Evolutionary conservation across 1,140 invertebrate species (phyloP).

Genomic region (Gryllus bimaculatus): DNA sequence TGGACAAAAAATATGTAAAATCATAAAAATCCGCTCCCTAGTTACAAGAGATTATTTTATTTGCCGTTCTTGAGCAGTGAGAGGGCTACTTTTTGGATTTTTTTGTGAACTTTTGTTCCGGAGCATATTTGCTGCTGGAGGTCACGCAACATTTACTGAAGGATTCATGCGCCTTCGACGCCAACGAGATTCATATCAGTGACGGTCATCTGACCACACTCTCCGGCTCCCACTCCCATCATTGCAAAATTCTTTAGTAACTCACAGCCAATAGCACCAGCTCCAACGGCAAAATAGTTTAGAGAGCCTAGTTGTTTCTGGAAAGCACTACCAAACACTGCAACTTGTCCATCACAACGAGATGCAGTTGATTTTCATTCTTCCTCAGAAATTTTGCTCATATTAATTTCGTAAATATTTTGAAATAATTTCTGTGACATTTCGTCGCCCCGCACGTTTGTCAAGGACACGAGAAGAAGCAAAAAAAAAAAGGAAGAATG

Average conservation of each 20-base stretch:
- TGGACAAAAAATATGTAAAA: no score
- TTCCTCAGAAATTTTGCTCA: constrained; percentile 52
- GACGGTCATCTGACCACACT: constrained; percentile 65
- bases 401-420: constrained; percentile 24
- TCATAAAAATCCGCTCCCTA: no score
- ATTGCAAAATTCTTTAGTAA: constrained; percentile 97
- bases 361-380: constrained; percentile 55
- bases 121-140: no score
- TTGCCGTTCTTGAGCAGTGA: no score
- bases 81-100: no score
- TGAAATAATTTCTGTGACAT: no score
- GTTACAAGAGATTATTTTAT: no score
- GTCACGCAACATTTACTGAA: no score
- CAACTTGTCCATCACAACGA: constrained; percentile 90
- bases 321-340: constrained; percentile 86
- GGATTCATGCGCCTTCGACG: no score
- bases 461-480: no score
- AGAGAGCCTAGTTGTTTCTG: constrained; percentile 67
- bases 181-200: constrained; percentile 99
- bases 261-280: constrained; percentile 98
- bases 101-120: background rate
- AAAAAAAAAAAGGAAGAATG: no score
- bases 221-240: constrained; percentile 77
- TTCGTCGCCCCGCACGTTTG: no score
- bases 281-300: constrained; percentile 81